Percentiles rank a stretch among this genome's conserved stretches.
Conservation (phyloP, 2,888 invertebrate genomes). For the Drosophila percnosoma region DNA sequence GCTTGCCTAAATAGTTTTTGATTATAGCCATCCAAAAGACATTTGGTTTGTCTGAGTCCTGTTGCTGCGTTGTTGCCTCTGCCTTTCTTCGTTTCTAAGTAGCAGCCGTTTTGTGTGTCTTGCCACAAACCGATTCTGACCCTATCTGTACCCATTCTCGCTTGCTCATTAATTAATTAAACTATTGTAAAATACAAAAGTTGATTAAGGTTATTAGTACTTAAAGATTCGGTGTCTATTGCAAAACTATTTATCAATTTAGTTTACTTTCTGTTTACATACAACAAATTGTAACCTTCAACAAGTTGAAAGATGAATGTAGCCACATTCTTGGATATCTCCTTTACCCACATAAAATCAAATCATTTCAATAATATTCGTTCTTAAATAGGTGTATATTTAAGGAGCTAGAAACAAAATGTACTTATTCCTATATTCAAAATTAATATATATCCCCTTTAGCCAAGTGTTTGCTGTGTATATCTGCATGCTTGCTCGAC, state of each 20-base stretch:
- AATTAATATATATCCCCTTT: not conserved
- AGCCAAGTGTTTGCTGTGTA: not conserved
- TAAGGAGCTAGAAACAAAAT: not conserved
- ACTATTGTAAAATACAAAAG: not conserved
- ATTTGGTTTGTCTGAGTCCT: no score
- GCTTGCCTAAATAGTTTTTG: no score
- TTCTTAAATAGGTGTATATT: not conserved
- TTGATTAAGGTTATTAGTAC: not conserved
- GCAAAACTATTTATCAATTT: not conserved
- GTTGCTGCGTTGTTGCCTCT: no score
- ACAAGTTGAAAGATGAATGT: not conserved
- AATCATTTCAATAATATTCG: not conserved
- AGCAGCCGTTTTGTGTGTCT: no score
- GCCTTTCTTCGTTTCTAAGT: no score
- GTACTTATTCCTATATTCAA: not conserved
- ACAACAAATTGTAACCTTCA: not conserved
- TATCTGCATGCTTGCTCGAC: conserved; percentile 12
- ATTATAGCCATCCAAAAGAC: no score
- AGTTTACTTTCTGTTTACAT: not conserved
- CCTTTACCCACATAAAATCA: not conserved
- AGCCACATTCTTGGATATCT: not conserved
- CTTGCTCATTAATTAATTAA: no score
- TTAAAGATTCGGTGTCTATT: not conserved
- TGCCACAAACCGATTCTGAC: no score
- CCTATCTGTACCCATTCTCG: no score